Evolutionary conservation across 2,888 invertebrate genomes (phyloP).

Genomic region (Himalopsyche tibetana): DNA sequence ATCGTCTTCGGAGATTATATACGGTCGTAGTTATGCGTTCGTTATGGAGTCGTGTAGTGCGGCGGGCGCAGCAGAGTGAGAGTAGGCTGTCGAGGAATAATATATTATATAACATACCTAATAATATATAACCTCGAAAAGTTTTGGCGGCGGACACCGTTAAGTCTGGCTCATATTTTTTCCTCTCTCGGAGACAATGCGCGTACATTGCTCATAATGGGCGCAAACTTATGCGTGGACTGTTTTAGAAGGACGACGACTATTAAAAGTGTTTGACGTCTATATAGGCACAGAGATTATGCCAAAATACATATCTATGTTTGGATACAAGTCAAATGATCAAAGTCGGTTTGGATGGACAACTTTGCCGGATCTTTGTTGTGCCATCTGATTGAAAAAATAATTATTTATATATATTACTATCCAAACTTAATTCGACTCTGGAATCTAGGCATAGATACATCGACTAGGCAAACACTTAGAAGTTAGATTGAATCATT

Average conservation of each 20-base stretch:
- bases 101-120: constrained; percentile 27
- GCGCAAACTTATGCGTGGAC: background rate
- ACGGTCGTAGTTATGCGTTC: background rate
- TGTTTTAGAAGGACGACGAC: background rate
- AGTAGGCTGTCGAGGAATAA: constrained; percentile 54
- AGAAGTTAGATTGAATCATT: no score
- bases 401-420: no score
- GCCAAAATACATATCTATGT: no score
- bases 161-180: constrained; percentile 56
- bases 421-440: no score
- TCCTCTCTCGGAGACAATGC: constrained; percentile 45
- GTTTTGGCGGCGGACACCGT: constrained; percentile 60
- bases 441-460: no score
- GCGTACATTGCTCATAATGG: background rate
- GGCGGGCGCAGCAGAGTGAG: constrained; percentile 6
- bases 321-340: no score
- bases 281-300: no score
- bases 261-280: background rate
- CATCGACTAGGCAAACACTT: no score
- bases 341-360: no score
- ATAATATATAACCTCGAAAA: constrained; percentile 58
- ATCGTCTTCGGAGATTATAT: background rate
- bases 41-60: background rate
- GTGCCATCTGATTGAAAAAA: no score
- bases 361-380: no score